A percentile compares a stretch with the other conserved stretches of the same genome.
Conservation (phyloP, 2,113 vertebrate species). For the Mormyrus lacerda region DNA sequence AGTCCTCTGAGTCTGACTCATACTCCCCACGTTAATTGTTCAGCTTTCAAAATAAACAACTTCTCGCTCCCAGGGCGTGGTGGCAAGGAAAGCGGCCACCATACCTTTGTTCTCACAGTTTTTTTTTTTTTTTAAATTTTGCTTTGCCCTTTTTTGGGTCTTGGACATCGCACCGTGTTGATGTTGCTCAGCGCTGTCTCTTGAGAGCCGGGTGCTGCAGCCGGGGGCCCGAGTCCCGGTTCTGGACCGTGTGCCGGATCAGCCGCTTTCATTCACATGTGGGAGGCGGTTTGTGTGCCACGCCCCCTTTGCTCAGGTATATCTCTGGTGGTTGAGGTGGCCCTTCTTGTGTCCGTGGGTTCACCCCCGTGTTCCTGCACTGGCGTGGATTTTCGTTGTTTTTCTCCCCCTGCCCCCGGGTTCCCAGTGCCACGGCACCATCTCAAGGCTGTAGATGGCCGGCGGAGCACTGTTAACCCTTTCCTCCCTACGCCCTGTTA, state of each 20-base stretch:
- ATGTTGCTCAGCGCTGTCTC: not conserved
- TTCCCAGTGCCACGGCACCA: not conserved
- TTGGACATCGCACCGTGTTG: not conserved
- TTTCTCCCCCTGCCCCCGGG: not conserved
- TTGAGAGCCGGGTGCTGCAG: not conserved
- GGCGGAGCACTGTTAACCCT: not conserved
- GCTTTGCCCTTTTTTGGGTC: not conserved
- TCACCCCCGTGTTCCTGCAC: slow-evolving; percentile 32
- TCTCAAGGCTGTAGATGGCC: not conserved
- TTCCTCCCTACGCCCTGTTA: not conserved
- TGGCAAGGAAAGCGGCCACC: not conserved
- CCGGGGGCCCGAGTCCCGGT: not conserved
- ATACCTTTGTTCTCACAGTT: not conserved
- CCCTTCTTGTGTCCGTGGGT: slow-evolving; percentile 51
- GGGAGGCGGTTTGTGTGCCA: slow-evolving; percentile 45
- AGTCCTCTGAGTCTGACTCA: slow-evolving; percentile 78
- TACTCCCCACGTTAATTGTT: slow-evolving; percentile 78
- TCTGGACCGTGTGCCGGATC: not conserved
- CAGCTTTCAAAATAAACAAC: slow-evolving; percentile 71
- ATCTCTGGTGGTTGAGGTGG: slow-evolving; percentile 15
- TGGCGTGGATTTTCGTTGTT: slow-evolving; percentile 24
- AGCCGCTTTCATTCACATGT: slow-evolving; percentile 33
- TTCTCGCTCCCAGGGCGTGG: slow-evolving; percentile 63
- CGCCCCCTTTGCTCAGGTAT: slow-evolving; percentile 33
- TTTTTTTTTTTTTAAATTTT: not conserved